Conservation (phyloP, 1,140 invertebrate species). For the Meloidogyne floridensis region DNA sequence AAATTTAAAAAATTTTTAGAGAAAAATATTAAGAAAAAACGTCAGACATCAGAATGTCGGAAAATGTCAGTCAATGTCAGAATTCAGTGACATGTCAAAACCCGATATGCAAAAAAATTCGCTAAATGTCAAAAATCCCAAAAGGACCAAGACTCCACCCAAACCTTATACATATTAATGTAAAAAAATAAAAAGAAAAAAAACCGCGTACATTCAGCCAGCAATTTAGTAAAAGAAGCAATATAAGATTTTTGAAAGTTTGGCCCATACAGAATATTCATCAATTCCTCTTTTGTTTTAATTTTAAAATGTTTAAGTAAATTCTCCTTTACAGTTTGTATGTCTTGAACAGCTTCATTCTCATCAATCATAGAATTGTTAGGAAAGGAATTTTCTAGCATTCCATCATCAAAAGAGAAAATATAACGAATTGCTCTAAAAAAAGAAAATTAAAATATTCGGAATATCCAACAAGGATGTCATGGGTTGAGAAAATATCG, state of each 20-base stretch:
- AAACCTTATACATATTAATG: too few relatives aligned
- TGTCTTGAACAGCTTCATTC: slow-evolving; percentile 69
- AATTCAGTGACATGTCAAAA: not conserved
- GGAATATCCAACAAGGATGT: not conserved
- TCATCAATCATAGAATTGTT: not conserved
- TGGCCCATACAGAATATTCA: slow-evolving; percentile 57
- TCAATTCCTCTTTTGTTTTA: slow-evolving; percentile 60
- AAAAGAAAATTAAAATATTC: slow-evolving; percentile 62
- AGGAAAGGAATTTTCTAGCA: slow-evolving; percentile 70
- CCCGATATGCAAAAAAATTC: too few relatives aligned
- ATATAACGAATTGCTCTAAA: slow-evolving; percentile 81
- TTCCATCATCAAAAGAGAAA: slow-evolving; percentile 84
- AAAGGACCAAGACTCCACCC: too few relatives aligned
- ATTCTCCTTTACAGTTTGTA: slow-evolving; percentile 74
- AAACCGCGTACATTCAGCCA: slow-evolving; percentile 49
- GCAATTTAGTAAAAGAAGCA: slow-evolving; percentile 47
- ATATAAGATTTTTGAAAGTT: slow-evolving; percentile 56
- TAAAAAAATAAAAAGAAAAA: too few relatives aligned
- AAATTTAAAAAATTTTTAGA: slow-evolving; percentile 18
- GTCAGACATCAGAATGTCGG: too few relatives aligned
- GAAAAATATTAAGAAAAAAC: slow-evolving; percentile 19
- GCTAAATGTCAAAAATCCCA: too few relatives aligned
- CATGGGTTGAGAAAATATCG: too few relatives aligned
- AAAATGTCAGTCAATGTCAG: not conserved
- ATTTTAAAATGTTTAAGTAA: slow-evolving; percentile 81